Evolutionary conservation across 2,888 invertebrate genomes (phyloP).

Genomic region (Sclerodermus sp.): DNA sequence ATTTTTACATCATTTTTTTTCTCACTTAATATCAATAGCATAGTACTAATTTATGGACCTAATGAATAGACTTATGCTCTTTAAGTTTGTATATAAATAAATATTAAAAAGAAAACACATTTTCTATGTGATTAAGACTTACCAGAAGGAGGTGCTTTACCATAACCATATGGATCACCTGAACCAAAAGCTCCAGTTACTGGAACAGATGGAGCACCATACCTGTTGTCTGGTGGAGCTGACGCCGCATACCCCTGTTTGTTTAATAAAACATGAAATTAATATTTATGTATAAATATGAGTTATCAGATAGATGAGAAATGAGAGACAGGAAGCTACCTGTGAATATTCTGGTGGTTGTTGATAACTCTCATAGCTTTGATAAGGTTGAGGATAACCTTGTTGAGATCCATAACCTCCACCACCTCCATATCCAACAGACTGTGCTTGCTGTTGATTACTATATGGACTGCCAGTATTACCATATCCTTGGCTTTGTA

Average conservation of each 20-base stretch:
- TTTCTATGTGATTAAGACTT: slow-evolving; percentile 22
- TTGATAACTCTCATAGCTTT: slow-evolving; percentile 53
- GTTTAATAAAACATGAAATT: slow-evolving; percentile 1
- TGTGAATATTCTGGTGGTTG: slow-evolving; percentile 53
- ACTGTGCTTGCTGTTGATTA: slow-evolving; percentile 40
- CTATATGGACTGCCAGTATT: slow-evolving; percentile 46
- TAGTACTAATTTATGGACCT: too few relatives aligned
- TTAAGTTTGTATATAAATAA: too few relatives aligned
- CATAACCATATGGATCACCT: slow-evolving; percentile 53
- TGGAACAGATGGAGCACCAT: slow-evolving; percentile 47
- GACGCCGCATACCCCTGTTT: slow-evolving; percentile 50
- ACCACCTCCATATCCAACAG: slow-evolving; percentile 42
- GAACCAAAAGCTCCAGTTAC: slow-evolving; percentile 46
- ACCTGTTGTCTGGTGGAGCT: slow-evolving; percentile 49
- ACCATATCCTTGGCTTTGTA: slow-evolving; percentile 50
- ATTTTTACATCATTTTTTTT: too few relatives aligned
- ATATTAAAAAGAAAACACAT: not conserved
- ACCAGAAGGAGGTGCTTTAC: slow-evolving; percentile 54
- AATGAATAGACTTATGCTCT: too few relatives aligned
- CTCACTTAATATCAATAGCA: too few relatives aligned
- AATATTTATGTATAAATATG: not conserved
- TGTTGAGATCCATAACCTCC: slow-evolving; percentile 47
- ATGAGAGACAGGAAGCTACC: too few relatives aligned
- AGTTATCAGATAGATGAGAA: not conserved
- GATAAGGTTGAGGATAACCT: slow-evolving; percentile 50